Evolutionary conservation across 2,113 vertebrate species (phyloP).

Genomic region (Pteruthius melanotis): DNA sequence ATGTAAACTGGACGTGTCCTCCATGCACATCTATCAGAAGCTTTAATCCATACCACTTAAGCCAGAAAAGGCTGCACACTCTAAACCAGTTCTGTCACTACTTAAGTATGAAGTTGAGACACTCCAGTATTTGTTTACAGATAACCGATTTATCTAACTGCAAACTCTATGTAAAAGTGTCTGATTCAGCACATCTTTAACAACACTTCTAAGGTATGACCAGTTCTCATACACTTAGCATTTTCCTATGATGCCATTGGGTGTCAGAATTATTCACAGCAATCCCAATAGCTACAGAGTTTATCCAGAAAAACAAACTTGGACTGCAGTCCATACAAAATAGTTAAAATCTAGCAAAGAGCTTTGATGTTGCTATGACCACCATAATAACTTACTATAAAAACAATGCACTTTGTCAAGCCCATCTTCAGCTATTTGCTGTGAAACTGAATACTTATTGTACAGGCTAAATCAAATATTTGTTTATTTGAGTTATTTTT

Average conservation of each 20-base stretch:
- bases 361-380: neutral
- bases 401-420: neutral
- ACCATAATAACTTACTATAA: neutral
- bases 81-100: neutral
- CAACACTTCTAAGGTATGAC: neutral
- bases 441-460: neutral
- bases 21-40: neutral
- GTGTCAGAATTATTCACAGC: neutral
- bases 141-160: neutral
- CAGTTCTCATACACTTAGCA: neutral
- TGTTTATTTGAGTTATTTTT: conserved; percentile 4
- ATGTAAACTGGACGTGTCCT: neutral
- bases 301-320: neutral
- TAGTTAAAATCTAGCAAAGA: neutral
- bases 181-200: neutral
- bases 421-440: neutral
- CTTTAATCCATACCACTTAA: neutral
- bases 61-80: neutral
- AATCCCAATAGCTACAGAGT: neutral
- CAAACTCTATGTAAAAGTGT: neutral
- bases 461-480: neutral
- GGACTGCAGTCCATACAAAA: neutral
- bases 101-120: neutral
- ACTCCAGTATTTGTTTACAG: neutral
- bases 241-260: neutral